Percentiles rank a stretch among this genome's conserved stretches.
phyloP scores from a whole-genome alignment of 2,797 vertebrate species.

The Centropyge bicolor region DNA sequence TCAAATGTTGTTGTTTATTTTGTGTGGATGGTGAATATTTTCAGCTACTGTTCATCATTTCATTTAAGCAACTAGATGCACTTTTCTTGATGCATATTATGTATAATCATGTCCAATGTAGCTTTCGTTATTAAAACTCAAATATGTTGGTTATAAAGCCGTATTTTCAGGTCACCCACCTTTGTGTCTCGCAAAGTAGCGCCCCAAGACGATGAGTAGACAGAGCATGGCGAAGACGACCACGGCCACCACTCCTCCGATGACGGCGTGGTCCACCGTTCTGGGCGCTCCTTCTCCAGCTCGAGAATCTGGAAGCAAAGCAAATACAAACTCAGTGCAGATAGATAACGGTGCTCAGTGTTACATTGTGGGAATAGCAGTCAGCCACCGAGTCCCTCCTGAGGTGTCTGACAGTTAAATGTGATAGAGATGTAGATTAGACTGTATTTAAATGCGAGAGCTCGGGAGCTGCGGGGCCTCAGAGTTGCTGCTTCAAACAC shows the following conservation, averaged over 20 bases:
- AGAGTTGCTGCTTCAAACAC: slow-evolving; percentile 19
- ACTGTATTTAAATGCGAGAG: slow-evolving; percentile 1
- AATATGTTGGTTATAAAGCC: neutral
- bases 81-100: neutral
- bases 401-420: slow-evolving; percentile 24
- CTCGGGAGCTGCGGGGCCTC: slow-evolving; percentile 4
- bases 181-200: slow-evolving; percentile 99
- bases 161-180: slow-evolving; percentile 81
- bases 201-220: slow-evolving; percentile 97
- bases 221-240: slow-evolving; percentile 99
- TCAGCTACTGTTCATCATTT: no score
- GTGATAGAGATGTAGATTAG: slow-evolving; percentile 20
- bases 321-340: neutral
- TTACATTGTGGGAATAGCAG: neutral
- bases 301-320: slow-evolving; percentile 91
- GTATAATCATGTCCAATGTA: neutral
- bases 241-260: slow-evolving; percentile 97
- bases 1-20: neutral
- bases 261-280: slow-evolving; percentile 96
- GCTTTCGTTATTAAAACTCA: neutral
- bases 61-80: no score
- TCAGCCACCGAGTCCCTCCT: slow-evolving; percentile 4
- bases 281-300: slow-evolving; percentile 94
- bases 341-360: neutral
- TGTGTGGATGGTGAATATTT: neutral